Evolutionary conservation across 2,888 invertebrate species (phyloP).

Genomic region (Idaea straminata): DNA sequence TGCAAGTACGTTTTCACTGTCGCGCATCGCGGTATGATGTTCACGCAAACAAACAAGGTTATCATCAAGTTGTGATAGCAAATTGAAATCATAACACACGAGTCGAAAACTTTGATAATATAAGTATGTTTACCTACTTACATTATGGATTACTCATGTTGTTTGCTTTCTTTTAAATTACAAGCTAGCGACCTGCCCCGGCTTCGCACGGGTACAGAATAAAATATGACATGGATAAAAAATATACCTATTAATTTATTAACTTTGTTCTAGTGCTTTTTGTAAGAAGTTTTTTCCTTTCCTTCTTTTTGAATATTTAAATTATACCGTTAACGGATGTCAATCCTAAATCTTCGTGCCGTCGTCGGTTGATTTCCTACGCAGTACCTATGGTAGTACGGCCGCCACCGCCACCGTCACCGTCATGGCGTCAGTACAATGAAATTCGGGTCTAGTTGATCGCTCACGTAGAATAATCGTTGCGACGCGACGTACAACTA

Average conservation of each 20-base stretch:
- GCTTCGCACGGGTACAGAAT: no score
- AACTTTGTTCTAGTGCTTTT: no score
- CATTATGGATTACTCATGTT: not conserved
- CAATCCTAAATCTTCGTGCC: no score
- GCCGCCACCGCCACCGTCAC: not conserved
- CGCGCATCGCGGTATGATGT: not conserved
- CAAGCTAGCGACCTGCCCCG: no score
- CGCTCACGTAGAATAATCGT: not conserved
- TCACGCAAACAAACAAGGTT: constrained; percentile 1
- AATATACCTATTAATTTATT: no score
- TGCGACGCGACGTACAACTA: not conserved
- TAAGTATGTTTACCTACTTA: not conserved
- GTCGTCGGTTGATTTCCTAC: not conserved
- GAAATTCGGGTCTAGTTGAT: not conserved
- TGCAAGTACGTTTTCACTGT: not conserved
- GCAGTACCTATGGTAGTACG: no score
- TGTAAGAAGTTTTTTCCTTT: no score
- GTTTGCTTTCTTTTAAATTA: not conserved
- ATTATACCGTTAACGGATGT: no score
- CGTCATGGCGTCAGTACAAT: not conserved
- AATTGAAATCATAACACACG: not conserved
- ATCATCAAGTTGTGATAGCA: not conserved
- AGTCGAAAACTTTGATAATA: not conserved
- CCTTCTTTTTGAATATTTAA: no score
- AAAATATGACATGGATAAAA: no score